phyloP scores from a whole-genome alignment of 2,888 invertebrate species.

The Meloe dianella region DNA sequence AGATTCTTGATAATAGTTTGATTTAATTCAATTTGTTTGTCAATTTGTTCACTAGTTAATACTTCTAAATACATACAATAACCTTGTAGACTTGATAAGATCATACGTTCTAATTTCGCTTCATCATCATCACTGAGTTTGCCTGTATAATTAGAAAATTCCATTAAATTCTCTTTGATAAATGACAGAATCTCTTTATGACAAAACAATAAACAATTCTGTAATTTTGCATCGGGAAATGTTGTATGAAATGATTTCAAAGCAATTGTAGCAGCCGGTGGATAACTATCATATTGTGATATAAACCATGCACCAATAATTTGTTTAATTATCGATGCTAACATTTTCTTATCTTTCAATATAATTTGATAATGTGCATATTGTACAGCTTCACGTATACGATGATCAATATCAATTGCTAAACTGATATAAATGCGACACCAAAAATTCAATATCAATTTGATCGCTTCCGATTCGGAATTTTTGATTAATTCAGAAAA shows the following conservation, averaged over 20 bases:
- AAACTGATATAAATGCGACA: slow-evolving; percentile 78
- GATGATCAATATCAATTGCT: slow-evolving; percentile 79
- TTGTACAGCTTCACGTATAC: slow-evolving; percentile 82
- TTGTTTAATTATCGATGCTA: slow-evolving; percentile 80
- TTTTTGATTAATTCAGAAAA: slow-evolving; percentile 72
- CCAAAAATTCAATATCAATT: slow-evolving; percentile 81
- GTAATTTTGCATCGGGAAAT: slow-evolving; percentile 79
- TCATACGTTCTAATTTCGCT: slow-evolving; percentile 70
- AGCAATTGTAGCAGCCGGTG: slow-evolving; percentile 81
- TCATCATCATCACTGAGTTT: slow-evolving; percentile 69
- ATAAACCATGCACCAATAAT: slow-evolving; percentile 85
- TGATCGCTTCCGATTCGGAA: slow-evolving; percentile 71
- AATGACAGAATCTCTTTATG: slow-evolving; percentile 79
- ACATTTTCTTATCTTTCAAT: slow-evolving; percentile 71
- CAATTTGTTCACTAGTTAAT: slow-evolving; percentile 61
- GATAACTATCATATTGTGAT: slow-evolving; percentile 84
- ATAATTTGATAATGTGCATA: slow-evolving; percentile 74
- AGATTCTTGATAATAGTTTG: slow-evolving; percentile 54
- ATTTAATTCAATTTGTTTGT: slow-evolving; percentile 60
- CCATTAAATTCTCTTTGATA: slow-evolving; percentile 73
- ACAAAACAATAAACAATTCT: slow-evolving; percentile 82
- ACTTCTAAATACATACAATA: slow-evolving; percentile 68
- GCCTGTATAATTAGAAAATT: slow-evolving; percentile 60
- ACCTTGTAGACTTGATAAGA: slow-evolving; percentile 71
- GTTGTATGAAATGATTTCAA: slow-evolving; percentile 73